Conservation (phyloP, 2,888 invertebrate species). For the Caenorhabditis doughertyi region DNA sequence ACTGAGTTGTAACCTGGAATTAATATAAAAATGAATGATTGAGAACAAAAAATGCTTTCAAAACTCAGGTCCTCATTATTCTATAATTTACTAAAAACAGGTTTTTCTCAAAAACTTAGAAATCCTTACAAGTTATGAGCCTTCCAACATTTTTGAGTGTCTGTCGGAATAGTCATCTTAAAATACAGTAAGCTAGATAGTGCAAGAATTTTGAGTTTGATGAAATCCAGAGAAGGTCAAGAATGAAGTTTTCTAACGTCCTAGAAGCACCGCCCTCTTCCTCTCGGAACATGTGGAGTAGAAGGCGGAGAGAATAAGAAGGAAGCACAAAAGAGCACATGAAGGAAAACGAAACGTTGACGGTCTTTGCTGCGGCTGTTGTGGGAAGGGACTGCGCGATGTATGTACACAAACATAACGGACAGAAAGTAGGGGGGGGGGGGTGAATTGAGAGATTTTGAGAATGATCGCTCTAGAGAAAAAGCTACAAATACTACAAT, state of each 20-base stretch:
- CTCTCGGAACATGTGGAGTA: conserved; percentile 35
- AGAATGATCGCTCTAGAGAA: neutral
- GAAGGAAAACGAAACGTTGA: conserved; percentile 34
- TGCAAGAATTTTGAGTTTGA: conserved; percentile 53
- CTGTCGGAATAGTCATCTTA: conserved; percentile 60
- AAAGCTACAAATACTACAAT: conserved; percentile 43
- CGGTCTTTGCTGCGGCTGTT: conserved; percentile 45
- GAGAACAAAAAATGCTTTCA: too few species aligned
- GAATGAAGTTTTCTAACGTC: conserved; percentile 5
- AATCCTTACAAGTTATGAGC: conserved; percentile 30
- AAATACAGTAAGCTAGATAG: conserved; percentile 45
- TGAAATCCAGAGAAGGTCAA: conserved; percentile 15
- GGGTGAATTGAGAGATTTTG: conserved; percentile 31
- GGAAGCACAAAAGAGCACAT: conserved; percentile 58
- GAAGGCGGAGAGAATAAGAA: conserved; percentile 46
- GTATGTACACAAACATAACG: conserved; percentile 58
- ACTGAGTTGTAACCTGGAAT: conserved; percentile 71
- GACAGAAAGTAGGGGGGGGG: conserved; percentile 42
- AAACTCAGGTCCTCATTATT: too few species aligned
- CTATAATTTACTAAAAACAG: too few species aligned
- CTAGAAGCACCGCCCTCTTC: conserved; percentile 20
- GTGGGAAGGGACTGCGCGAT: conserved; percentile 48
- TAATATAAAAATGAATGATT: too few species aligned
- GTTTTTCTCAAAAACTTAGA: neutral
- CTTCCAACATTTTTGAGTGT: conserved; percentile 53